Base-by-base conservation (phyloP, 2,113 vertebrate genomes). In the Datnioides undecimradiatus region DNA sequence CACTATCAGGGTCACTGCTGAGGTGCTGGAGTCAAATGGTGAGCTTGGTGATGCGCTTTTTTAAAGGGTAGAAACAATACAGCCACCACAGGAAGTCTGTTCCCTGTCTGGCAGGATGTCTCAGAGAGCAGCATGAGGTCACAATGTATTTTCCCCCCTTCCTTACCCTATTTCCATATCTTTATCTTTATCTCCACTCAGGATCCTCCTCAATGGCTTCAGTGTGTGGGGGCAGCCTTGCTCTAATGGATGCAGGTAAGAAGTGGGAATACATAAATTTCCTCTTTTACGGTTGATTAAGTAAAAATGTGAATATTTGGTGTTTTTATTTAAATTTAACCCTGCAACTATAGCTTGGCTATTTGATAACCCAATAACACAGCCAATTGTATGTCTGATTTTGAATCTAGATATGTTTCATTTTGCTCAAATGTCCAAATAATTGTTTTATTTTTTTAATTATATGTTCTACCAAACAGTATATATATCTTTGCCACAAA, bases 161-260 rank as follows among this genome's bases (percentile, higher is more conserved):
- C 21, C 25, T 36, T 10, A 19, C 3, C 10, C 23, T 16, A 23
- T 31, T 43, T 23, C 5, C 17, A 19, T 21, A 14, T 67, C n/a
- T 29, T 48, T 21, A 14, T 67, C n/a, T 29, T 48, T 41, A 0
- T 68, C 1, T 58, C 9, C 65, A 36, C 21, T 54, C 72, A 99
- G 98, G 98, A 10, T 99, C 98, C 0, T 99, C 98, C 7, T 99
- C 98, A 0, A 99, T 99, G 98, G 98, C 98, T 5, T 99, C 98
- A 69, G 97, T 94, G 0, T 99, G 98, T 40, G 96, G 95, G 57
- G 97, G 97, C 74, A 99, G 97, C 90, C 92, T 99, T 58, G 97
- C 98, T 2, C 91, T 99, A 46, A 99, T 99, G 98, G 98, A 99
- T 88, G 97, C 98, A 96, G 98, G 98, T 99, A 96, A 9, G 3